phyloP scores from a whole-genome alignment of 2,797 vertebrate genomes.

The Amniataba percoides region DNA sequence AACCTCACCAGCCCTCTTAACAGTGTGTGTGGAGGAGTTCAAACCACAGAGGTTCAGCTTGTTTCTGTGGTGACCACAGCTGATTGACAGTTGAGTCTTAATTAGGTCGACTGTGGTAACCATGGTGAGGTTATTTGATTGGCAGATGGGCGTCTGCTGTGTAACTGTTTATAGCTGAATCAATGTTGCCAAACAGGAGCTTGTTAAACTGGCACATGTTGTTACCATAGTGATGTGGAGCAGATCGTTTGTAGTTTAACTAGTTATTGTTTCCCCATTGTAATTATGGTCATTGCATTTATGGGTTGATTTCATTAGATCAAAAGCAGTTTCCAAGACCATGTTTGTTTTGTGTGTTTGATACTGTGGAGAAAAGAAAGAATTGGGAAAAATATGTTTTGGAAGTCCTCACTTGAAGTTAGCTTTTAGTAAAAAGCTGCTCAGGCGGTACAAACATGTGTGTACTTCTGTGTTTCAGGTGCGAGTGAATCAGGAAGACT shows the following conservation, averaged over 20 bases:
- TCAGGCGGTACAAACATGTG: slow-evolving; percentile 2
- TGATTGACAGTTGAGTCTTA: slow-evolving; percentile 79
- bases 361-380: not conserved
- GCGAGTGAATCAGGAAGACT: slow-evolving; percentile 97
- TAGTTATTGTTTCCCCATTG: slow-evolving; percentile 26
- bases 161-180: slow-evolving; percentile 58
- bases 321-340: not conserved
- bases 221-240: slow-evolving; percentile 55
- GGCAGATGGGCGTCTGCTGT: slow-evolving; percentile 65
- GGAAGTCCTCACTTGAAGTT: not conserved
- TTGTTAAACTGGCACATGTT: slow-evolving; percentile 48
- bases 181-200: slow-evolving; percentile 41
- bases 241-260: slow-evolving; percentile 22
- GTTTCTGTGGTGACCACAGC: slow-evolving; percentile 72
- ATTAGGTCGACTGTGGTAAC: slow-evolving; percentile 62
- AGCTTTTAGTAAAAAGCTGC: not conserved
- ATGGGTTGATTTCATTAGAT: not conserved
- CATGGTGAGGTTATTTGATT: slow-evolving; percentile 70
- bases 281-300: not conserved
- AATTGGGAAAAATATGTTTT: not conserved
- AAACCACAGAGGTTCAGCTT: slow-evolving; percentile 36
- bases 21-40: slow-evolving; percentile 42
- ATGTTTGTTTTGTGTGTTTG: not conserved
- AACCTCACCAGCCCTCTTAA: slow-evolving; percentile 51
- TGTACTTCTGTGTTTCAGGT: slow-evolving; percentile 83